Percentiles rank a stretch among this genome's conserved stretches.
Evolutionary conservation across 2,888 invertebrate genomes (phyloP).

Genomic region (Lasioglossum morio): DNA sequence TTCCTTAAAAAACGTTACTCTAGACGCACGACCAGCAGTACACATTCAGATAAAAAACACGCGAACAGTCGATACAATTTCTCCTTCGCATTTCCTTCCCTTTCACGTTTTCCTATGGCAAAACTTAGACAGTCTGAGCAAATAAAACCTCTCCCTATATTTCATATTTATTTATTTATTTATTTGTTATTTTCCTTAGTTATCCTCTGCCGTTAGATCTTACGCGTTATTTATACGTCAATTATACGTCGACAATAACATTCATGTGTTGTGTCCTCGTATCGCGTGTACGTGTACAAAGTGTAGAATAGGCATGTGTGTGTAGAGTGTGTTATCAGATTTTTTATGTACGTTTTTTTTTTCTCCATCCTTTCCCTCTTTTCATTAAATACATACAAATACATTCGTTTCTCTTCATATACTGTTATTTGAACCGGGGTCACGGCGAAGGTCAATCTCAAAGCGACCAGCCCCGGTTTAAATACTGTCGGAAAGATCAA

Average conservation of each 20-base stretch:
- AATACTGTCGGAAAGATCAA: slow-evolving; percentile 75
- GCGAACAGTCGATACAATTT: slow-evolving; percentile 48
- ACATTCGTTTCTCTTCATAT: slow-evolving; percentile 20
- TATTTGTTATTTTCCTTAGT: not conserved
- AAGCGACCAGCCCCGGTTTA: slow-evolving; percentile 62
- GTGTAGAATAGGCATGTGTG: slow-evolving; percentile 13
- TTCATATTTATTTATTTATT: slow-evolving; percentile 1
- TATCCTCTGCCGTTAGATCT: slow-evolving; percentile 50
- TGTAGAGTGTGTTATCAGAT: not conserved
- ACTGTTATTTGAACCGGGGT: slow-evolving; percentile 57
- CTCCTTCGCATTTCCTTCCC: slow-evolving; percentile 1
- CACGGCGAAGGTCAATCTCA: not conserved
- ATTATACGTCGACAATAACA: slow-evolving; percentile 35
- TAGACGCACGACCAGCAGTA: slow-evolving; percentile 48
- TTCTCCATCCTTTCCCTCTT: slow-evolving; percentile 20
- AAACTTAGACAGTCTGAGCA: slow-evolving; percentile 80
- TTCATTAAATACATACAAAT: slow-evolving; percentile 45
- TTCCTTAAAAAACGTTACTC: slow-evolving; percentile 66
- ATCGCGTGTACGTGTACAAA: slow-evolving; percentile 23
- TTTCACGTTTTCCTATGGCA: slow-evolving; percentile 75
- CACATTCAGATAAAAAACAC: slow-evolving; percentile 53
- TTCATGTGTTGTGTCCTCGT: slow-evolving; percentile 32
- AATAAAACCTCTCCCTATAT: slow-evolving; percentile 67
- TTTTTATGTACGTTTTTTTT: not conserved
- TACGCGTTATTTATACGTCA: slow-evolving; percentile 62